Evolutionary conservation across 2,797 vertebrate species (phyloP), one percentile per base, ranked within the genome.

Genomic region (Pangasius larnaudii): DNA sequence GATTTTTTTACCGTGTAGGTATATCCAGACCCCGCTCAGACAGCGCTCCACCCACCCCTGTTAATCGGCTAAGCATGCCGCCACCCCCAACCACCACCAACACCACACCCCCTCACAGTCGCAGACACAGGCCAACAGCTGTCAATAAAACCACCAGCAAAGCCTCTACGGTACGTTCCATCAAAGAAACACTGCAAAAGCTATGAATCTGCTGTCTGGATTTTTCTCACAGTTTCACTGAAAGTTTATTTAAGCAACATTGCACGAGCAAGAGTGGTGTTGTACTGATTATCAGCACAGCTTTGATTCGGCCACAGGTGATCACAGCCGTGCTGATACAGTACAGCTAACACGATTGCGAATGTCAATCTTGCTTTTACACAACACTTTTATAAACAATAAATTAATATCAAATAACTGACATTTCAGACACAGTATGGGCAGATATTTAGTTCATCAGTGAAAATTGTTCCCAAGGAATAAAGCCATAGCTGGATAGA

Each of bases 21-120:
- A 96, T 98, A 92, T 98, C 97, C 36, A 96, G 98, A 13, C 98
- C 98, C 56, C 95, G 98, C 1, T 97, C 98, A 27, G 98, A 98
- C 86, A 99, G 98, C 18, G 97, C 98, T 42, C 98, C 98, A 0
- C 97, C 97, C 90, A 98, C 96, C 0, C 97, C 98, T 0, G 96
- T 98, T 36, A 98, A 97, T 88, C 94, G 97, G 89, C 91, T 97
- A 88, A 98, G 95, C 92, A 94, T 97, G 96, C 96, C 97, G 42
- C 96, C 96, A 14, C 24, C 91, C 0, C 95, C 65, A 33, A 92
- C 95, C 9, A 95, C 94, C 18, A 94, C 93, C 90, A 97, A 94
- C 90, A 97, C 98, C 82, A 97, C 97, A 1, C 97, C 97, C 0
- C 97, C 97, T 46, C 97, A 98, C 90, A 98, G 94, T 92, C 96